A percentile compares a stretch with the other conserved stretches of the same genome.
Conservation (phyloP, 1,140 invertebrate species). For the Ceratoteleas bidentatus region DNA sequence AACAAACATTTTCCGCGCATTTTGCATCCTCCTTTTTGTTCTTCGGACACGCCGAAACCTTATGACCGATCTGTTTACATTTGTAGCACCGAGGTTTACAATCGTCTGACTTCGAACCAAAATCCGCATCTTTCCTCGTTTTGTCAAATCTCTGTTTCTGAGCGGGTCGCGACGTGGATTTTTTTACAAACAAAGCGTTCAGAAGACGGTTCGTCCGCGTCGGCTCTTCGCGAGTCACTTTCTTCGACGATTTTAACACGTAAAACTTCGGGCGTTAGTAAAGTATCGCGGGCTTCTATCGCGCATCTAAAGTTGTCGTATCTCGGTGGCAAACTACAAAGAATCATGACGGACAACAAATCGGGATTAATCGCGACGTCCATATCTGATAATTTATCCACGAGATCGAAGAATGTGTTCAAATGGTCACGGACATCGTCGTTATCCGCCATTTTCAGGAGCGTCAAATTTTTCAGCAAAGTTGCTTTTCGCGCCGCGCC, state of each 20-base stretch:
- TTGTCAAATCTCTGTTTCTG: conserved; percentile 11
- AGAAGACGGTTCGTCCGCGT: background rate
- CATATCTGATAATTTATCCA: too few species aligned
- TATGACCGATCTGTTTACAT: conserved; percentile 15
- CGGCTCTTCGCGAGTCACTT: conserved; percentile 18
- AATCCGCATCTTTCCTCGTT: background rate
- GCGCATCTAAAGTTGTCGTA: conserved; percentile 70
- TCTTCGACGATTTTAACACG: conserved; percentile 4
- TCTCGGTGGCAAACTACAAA: too few species aligned
- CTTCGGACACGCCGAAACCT: background rate
- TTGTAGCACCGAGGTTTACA: conserved; percentile 6
- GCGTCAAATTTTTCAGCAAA: too few species aligned
- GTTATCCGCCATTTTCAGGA: too few species aligned
- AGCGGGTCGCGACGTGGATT: background rate
- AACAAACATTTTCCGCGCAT: conserved; percentile 7
- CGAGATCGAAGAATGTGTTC: too few species aligned
- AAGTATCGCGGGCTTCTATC: conserved; percentile 66
- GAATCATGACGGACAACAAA: too few species aligned
- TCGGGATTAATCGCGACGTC: too few species aligned
- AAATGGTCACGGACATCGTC: too few species aligned
- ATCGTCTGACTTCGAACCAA: background rate
- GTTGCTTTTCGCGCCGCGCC: too few species aligned
- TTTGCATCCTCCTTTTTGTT: conserved; percentile 4
- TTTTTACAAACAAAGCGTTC: conserved; percentile 6
- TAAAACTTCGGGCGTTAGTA: background rate